These are phyloP conservation scores for Drosophila neotestacea DNA, from an alignment of 2,888 invertebrate species.

Conservation along the genomic window DNA sequence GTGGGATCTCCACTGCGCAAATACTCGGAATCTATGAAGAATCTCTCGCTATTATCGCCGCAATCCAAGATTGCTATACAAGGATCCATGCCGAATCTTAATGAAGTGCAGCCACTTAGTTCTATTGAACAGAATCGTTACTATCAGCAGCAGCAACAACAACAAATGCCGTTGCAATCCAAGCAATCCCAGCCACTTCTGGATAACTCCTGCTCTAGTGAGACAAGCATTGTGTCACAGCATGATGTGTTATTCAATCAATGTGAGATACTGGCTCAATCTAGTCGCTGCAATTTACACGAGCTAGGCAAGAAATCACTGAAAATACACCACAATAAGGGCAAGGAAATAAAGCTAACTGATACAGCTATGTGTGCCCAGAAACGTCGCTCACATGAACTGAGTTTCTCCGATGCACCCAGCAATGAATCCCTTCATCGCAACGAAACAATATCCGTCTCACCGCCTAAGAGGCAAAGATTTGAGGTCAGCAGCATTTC, in stretches of 20 bases:
- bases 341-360: neutral
- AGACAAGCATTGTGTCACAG: slow-evolving; percentile 73
- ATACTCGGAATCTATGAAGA: slow-evolving; percentile 84
- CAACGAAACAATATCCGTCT: slow-evolving; percentile 60
- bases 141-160: slow-evolving; percentile 66
- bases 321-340: slow-evolving; percentile 15
- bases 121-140: slow-evolving; percentile 85
- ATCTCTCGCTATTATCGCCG: slow-evolving; percentile 79
- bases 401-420: slow-evolving; percentile 68
- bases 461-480: slow-evolving; percentile 83
- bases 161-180: neutral
- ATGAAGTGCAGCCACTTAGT: slow-evolving; percentile 83
- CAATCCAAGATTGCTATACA: slow-evolving; percentile 76
- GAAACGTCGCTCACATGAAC: slow-evolving; percentile 73
- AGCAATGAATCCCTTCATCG: slow-evolving; percentile 66
- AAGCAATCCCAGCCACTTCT: neutral
- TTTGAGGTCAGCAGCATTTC: slow-evolving; percentile 61
- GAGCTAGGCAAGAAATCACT: slow-evolving; percentile 76
- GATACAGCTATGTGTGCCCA: slow-evolving; percentile 13
- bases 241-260: slow-evolving; percentile 82
- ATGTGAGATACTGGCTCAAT: slow-evolving; percentile 85
- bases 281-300: slow-evolving; percentile 84
- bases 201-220: slow-evolving; percentile 70
- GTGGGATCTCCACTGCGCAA: slow-evolving; percentile 84
- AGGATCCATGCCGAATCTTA: slow-evolving; percentile 85